These are phyloP conservation scores for Coendou prehensilis DNA, from an alignment of 2,797 vertebrate genomes.

Conservation along the genomic window DNA sequence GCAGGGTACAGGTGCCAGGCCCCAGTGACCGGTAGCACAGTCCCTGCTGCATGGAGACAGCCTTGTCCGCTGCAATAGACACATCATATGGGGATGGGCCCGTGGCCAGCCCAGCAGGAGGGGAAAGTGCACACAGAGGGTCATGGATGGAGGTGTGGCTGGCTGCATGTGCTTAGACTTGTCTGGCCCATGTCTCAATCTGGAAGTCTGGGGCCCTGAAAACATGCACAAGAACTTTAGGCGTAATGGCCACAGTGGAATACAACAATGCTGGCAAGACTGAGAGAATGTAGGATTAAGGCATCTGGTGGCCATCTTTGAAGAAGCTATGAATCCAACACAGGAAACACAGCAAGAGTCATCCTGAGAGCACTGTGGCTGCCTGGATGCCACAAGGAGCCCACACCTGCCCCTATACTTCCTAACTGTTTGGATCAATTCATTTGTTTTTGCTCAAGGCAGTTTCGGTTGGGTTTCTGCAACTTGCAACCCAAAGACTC, in stretches of 20 bases:
- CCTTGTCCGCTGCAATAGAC: slow-evolving; percentile 92
- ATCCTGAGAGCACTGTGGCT: no score
- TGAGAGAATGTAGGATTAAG: not conserved
- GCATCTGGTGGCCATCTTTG: not conserved
- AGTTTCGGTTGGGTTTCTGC: not conserved
- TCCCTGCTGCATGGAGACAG: slow-evolving; percentile 93
- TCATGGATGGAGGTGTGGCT: not conserved
- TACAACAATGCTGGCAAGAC: not conserved
- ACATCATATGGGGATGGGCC: not conserved
- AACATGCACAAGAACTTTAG: not conserved
- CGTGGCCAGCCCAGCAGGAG: not conserved
- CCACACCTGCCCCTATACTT: not conserved
- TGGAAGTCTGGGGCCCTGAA: not conserved
- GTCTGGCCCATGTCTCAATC: not conserved
- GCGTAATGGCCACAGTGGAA: not conserved
- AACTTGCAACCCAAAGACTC: not conserved
- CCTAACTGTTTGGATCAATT: not conserved
- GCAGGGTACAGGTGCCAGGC: slow-evolving; percentile 91
- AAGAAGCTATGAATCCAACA: not conserved
- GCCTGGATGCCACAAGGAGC: not conserved
- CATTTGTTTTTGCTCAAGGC: not conserved
- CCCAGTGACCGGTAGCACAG: slow-evolving; percentile 94
- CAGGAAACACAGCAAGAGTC: not conserved
- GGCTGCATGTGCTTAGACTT: rapidly evolving
- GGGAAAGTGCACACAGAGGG: not conserved